phyloP scores from a whole-genome alignment of 1,140 invertebrate species.

The Yoshiicerus persimilis region DNA sequence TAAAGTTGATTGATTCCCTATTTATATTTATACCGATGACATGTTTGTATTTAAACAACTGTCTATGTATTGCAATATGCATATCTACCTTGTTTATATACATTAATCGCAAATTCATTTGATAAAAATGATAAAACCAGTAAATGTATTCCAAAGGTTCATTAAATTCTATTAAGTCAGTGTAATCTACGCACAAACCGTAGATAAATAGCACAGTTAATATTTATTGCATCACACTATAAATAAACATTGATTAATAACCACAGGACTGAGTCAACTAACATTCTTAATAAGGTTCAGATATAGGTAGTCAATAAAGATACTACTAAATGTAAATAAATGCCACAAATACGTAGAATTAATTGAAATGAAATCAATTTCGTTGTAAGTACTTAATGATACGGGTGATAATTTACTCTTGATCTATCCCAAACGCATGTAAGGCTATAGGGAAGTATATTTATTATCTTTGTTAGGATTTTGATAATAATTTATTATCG shows the following conservation, averaged over 20 bases:
- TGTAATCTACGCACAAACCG: not conserved
- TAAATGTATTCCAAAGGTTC: not conserved
- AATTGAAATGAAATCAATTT: not conserved
- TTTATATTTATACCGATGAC: not conserved
- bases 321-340: not conserved
- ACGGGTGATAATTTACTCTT: not conserved
- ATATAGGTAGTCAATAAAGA: not conserved
- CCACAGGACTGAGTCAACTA: not conserved
- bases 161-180: no score
- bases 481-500: no score
- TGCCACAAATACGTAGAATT: not conserved
- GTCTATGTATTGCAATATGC: not conserved
- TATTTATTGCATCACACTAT: not conserved
- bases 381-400: not conserved
- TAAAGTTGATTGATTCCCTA: not conserved
- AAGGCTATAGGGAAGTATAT: not conserved
- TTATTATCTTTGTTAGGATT: no score
- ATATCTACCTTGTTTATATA: not conserved
- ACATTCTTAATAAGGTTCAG: not conserved
- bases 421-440: not conserved
- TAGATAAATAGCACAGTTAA: not conserved
- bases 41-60: not conserved
- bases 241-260: not conserved
- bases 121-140: not conserved
- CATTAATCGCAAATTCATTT: not conserved